Conservation (phyloP, 2,888 invertebrate species). For the Serripes groenlandicus region DNA sequence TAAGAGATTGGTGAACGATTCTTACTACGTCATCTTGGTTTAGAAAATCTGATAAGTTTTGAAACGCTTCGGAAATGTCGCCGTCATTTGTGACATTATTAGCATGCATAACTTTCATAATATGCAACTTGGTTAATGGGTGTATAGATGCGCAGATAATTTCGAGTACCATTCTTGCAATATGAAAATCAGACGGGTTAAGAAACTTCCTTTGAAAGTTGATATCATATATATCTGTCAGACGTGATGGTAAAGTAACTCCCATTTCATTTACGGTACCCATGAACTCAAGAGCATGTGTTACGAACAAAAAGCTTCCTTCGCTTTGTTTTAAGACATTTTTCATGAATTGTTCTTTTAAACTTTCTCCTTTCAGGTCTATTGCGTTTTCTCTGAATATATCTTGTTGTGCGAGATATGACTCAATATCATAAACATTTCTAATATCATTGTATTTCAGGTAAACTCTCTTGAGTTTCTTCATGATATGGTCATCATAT, state of each 20-base stretch:
- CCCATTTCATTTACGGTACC: neutral
- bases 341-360: neutral
- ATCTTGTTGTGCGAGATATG: neutral
- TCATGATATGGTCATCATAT: neutral
- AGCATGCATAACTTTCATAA: neutral
- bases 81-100: neutral
- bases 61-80: neutral
- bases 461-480: neutral
- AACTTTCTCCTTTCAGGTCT: neutral
- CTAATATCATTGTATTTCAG: slow-evolving; percentile 10
- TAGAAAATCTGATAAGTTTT: neutral
- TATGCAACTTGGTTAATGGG: neutral
- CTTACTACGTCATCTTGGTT: neutral
- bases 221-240: slow-evolving; percentile 20
- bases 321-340: slow-evolving; percentile 9
- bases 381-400: neutral
- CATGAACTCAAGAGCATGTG: neutral
- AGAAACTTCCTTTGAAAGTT: slow-evolving; percentile 25
- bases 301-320: slow-evolving; percentile 14
- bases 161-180: neutral
- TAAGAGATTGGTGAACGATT: slow-evolving; percentile 17
- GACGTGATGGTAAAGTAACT: neutral
- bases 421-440: slow-evolving; percentile 22
- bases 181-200: neutral
- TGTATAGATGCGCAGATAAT: slow-evolving; percentile 8